Conservation (phyloP, 2,113 vertebrate species). For the Dipodomys stephensi region DNA sequence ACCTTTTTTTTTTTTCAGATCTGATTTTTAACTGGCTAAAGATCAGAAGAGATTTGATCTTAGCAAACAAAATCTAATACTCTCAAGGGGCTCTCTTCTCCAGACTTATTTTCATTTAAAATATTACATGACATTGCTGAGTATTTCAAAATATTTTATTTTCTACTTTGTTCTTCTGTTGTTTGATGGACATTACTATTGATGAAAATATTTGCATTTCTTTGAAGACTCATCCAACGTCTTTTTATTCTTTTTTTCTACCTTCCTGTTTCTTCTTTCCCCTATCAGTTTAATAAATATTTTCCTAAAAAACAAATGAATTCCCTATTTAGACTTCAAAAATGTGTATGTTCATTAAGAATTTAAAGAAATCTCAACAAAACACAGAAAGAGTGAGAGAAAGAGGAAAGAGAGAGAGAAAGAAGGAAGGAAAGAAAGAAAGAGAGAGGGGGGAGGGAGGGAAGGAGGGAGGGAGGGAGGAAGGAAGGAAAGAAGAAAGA, state of each 20-base stretch:
- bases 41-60: neutral
- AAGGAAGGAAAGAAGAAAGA: no score
- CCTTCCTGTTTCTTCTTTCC: neutral
- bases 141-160: neutral
- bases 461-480: no score
- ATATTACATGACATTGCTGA: neutral
- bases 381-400: no score
- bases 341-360: neutral
- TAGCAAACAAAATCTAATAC: neutral
- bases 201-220: neutral
- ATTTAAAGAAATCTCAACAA: neutral
- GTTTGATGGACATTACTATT: neutral
- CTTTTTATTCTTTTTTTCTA: accelerated
- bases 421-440: no score
- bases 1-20: neutral
- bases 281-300: neutral
- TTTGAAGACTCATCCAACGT: neutral
- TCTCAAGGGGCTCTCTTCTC: neutral
- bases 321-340: neutral
- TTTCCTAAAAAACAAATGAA: neutral
- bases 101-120: neutral
- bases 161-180: neutral
- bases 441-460: no score
- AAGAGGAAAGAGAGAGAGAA: no score
- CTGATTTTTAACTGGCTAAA: neutral